Conservation (phyloP, 2,888 invertebrate genomes). For the Nematopogon swammerdamellus region DNA sequence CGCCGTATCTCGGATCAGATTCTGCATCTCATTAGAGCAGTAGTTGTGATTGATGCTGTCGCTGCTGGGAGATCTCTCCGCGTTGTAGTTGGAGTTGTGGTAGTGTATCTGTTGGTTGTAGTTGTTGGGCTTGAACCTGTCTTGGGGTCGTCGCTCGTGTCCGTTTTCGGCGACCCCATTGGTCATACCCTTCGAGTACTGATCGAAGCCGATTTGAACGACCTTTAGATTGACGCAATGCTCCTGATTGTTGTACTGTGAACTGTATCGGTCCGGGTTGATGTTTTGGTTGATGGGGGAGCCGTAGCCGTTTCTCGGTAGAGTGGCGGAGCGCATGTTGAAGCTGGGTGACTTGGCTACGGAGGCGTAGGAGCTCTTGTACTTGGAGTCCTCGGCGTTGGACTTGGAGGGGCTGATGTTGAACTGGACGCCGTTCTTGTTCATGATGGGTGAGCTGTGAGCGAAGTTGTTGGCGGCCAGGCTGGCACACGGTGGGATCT, state of each 20-base stretch:
- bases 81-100: conserved; percentile 40
- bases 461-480: conserved; percentile 34
- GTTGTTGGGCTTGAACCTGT: conserved; percentile 45
- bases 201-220: conserved; percentile 60
- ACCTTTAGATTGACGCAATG: conserved; percentile 57
- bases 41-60: conserved; percentile 47
- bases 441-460: conserved; percentile 52
- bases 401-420: conserved; percentile 46
- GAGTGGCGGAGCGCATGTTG: conserved; percentile 62
- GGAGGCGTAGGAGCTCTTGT: conserved; percentile 33
- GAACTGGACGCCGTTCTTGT: conserved; percentile 55
- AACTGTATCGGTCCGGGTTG: conserved; percentile 48
- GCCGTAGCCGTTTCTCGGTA: conserved; percentile 66
- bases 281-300: conserved; percentile 37
- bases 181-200: conserved; percentile 53
- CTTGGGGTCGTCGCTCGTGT: conserved; percentile 43
- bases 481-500: conserved; percentile 25
- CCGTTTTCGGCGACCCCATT: conserved; percentile 43
- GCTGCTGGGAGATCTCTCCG: conserved; percentile 43
- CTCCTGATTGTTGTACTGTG: conserved; percentile 51
- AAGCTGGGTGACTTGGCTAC: conserved; percentile 48
- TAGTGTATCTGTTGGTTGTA: conserved; percentile 37
- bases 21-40: conserved; percentile 41
- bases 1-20: conserved; percentile 50
- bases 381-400: conserved; percentile 42